phyloP scores from a whole-genome alignment of 1,140 invertebrate genomes.

The Luehdorfia chinensis region DNA sequence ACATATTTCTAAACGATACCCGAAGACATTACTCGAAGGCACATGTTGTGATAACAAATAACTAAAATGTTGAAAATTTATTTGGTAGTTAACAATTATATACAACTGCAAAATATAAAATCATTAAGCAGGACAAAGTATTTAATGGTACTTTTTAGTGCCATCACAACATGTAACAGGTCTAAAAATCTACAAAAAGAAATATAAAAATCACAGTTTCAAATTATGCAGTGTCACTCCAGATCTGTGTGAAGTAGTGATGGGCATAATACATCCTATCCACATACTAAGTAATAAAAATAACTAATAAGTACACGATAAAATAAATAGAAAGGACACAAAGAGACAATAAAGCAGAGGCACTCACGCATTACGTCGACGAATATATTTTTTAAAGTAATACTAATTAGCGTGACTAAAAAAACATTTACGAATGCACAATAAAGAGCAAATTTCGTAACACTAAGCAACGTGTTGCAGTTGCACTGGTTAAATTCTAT shows the following conservation, averaged over 20 bases:
- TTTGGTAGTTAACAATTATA: too few relatives aligned
- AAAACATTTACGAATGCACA: too few relatives aligned
- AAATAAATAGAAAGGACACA: conserved; percentile 67
- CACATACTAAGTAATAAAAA: conserved; percentile 52
- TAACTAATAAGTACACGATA: conserved; percentile 73
- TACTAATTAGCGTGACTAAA: conserved; percentile 20
- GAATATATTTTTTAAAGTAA: conserved; percentile 55
- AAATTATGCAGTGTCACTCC: conserved; percentile 75
- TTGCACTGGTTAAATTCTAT: too few relatives aligned
- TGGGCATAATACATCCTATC: conserved; percentile 55
- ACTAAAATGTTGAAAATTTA: conserved; percentile 44
- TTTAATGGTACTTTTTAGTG: conserved; percentile 30
- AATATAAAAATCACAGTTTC: conserved; percentile 76
- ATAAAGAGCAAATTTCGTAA: conserved; percentile 8
- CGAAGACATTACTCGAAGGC: conserved; percentile 47
- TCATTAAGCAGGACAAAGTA: background rate
- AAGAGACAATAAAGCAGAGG: conserved; percentile 69
- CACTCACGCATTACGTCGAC: conserved; percentile 59
- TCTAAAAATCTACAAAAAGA: conserved; percentile 68
- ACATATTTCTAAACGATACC: conserved; percentile 59
- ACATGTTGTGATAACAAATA: conserved; percentile 61
- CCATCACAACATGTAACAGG: conserved; percentile 73
- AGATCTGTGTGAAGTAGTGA: conserved; percentile 66
- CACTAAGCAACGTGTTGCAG: too few relatives aligned
- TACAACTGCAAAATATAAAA: too few relatives aligned